A percentile compares a stretch with the other conserved stretches of the same genome.
phyloP scores from a whole-genome alignment of 2,797 vertebrate species.

The Centropyge bicolor region DNA sequence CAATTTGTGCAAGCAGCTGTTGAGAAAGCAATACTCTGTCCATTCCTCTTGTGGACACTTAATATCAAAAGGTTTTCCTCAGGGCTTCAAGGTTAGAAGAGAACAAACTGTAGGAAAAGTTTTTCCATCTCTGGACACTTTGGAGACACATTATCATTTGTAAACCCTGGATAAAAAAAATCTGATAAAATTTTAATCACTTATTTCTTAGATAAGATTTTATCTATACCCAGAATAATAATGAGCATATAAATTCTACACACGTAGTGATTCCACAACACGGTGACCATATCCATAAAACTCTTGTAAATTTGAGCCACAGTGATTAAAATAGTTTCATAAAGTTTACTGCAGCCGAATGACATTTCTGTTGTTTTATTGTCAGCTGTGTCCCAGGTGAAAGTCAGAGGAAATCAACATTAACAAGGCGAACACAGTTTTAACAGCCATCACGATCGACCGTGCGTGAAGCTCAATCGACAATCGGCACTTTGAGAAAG shows the following conservation, averaged over 20 bases:
- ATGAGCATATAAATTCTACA: not conserved
- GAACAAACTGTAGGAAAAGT: slow-evolving; percentile 23
- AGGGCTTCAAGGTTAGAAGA: slow-evolving; percentile 42
- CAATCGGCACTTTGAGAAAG: not conserved
- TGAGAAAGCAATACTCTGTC: slow-evolving; percentile 42
- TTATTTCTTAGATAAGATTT: too few species aligned
- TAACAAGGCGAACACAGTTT: slow-evolving; percentile 11
- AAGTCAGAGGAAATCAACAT: slow-evolving; percentile 15
- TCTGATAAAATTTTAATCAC: not conserved
- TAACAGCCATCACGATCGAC: not conserved
- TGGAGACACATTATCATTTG: not conserved
- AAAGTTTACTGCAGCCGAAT: slow-evolving; percentile 24
- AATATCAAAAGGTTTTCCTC: slow-evolving; percentile 40
- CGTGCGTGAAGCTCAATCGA: not conserved
- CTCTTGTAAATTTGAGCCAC: not conserved
- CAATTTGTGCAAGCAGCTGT: slow-evolving; percentile 65
- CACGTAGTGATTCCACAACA: not conserved
- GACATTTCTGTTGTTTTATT: slow-evolving; percentile 14
- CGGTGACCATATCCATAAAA: not conserved
- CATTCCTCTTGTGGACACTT: slow-evolving; percentile 46
- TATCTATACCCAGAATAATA: not conserved
- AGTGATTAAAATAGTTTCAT: slow-evolving; percentile 1
- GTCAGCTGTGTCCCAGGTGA: slow-evolving; percentile 33
- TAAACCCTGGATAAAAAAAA: not conserved
- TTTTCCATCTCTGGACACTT: not conserved